Base-by-base conservation (phyloP, 2,797 vertebrate species). In the Champsocephalus gunnari region DNA sequence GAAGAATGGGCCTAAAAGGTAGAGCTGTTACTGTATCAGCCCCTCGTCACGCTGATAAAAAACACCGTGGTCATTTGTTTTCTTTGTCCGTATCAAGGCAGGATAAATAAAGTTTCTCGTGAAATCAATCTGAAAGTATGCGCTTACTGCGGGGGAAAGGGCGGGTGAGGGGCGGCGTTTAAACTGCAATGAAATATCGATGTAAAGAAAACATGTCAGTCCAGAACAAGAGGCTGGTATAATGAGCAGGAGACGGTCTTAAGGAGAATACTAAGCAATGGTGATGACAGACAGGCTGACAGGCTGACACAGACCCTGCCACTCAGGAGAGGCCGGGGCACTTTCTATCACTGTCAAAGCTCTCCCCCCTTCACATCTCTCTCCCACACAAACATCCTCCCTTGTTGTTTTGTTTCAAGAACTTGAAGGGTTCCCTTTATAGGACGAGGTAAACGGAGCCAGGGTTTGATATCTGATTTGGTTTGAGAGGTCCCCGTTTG, bases 201-300 rank as follows among this genome's bases (percentile, higher is more conserved):
- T 92, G 88, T 91, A 90, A 92, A 91, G 91, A 92, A 94, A 94
- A 93, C 91, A 93, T 88, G 90, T 92, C 92, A 93, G 89, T 91
- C 92, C 82, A 89, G 88, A 92, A 89, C 92, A 92, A 84, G 87
- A 79, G 90, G 54, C 59, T 81, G 87, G 88, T 92, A 92, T 93
- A 94, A 93, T 91, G 88, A 94, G 89, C 86, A 89, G 84, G 80
- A 79, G 89, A 92, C 87, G 89, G 88, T 92, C 87, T 88, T 93
- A 92, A 92, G 94, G 91, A 92, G 91, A 94, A 94, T 95, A 93
- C 93, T 93, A 94, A 95, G 90, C 88, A 91, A 90, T 77, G 84
- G 80, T 85, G 90, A 87, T 95, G 93, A 95, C 90, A 90, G 93
- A 92, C 93, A 90, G 90, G 88, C 87, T 94, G 94, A 94, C 93